These are phyloP conservation scores for Rhynchomys soricoides DNA, from an alignment of 2,113 vertebrate species.

Conservation along the genomic window DNA sequence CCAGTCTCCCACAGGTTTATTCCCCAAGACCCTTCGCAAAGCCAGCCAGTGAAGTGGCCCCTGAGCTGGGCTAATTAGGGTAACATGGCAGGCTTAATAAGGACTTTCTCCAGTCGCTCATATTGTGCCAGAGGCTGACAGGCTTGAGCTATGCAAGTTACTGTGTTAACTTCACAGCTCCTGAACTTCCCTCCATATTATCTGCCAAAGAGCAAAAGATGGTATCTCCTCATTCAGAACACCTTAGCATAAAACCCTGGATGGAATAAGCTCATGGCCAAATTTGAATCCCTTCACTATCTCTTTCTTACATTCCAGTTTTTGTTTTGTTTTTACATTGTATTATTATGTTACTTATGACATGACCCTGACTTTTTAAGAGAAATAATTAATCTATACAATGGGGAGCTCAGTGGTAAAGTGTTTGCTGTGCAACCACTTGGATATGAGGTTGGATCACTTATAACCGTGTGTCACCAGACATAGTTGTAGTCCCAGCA, in stretches of 20 bases:
- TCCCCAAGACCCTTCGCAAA: background rate
- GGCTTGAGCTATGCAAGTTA: too few species aligned
- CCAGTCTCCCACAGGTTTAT: background rate
- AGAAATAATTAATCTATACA: background rate
- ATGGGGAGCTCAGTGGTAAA: background rate
- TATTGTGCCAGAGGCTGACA: background rate
- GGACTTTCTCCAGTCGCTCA: background rate
- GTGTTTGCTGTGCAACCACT: background rate
- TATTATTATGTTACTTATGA: background rate
- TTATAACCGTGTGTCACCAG: background rate
- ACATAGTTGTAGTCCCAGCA: background rate
- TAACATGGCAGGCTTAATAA: background rate
- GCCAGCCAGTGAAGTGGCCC: background rate
- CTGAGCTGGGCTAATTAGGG: background rate
- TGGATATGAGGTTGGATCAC: rapidly evolving
- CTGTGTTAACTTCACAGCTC: background rate
- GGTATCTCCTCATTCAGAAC: background rate
- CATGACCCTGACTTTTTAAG: background rate
- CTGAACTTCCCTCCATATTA: background rate
- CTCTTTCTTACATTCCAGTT: background rate
- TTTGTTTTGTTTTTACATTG: background rate
- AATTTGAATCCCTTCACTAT: background rate
- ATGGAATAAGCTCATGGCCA: background rate
- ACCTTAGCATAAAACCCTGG: background rate
- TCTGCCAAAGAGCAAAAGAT: background rate